Evolutionary conservation across 2,113 vertebrate species (phyloP).

Genomic region (Menura novaehollandiae): DNA sequence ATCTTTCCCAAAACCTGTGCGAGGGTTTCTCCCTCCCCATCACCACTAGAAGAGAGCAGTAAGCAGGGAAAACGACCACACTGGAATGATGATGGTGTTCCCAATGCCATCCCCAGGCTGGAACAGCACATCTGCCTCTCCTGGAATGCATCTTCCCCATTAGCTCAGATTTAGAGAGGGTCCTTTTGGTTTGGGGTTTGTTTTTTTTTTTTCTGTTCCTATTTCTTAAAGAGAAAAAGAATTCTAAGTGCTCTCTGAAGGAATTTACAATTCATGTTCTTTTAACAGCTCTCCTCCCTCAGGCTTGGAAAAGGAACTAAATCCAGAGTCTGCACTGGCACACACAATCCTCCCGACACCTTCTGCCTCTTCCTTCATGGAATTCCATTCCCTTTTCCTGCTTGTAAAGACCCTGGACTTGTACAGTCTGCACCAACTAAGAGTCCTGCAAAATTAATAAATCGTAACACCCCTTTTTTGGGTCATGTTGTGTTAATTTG

Average conservation of each 20-base stretch:
- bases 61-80: neutral
- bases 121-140: neutral
- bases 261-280: neutral
- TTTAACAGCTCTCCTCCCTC: neutral
- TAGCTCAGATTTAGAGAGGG: neutral
- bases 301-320: neutral
- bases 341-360: neutral
- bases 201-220: neutral
- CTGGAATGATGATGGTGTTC: neutral
- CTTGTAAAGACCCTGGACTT: too few relatives aligned
- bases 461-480: neutral
- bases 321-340: neutral
- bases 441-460: neutral
- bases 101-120: neutral
- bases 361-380: neutral
- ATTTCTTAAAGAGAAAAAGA: neutral
- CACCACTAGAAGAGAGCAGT: neutral
- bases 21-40: neutral
- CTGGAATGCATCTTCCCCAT: neutral
- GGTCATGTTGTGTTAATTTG: rapidly evolving
- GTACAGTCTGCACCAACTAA: rapidly evolving
- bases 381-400: neutral
- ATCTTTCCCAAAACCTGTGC: neutral
- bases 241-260: neutral
- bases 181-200: neutral